Evolutionary conservation across 2,113 vertebrate species (phyloP), one percentile per base, ranked within the genome.

Genomic region (Pterocles gutturalis): DNA sequence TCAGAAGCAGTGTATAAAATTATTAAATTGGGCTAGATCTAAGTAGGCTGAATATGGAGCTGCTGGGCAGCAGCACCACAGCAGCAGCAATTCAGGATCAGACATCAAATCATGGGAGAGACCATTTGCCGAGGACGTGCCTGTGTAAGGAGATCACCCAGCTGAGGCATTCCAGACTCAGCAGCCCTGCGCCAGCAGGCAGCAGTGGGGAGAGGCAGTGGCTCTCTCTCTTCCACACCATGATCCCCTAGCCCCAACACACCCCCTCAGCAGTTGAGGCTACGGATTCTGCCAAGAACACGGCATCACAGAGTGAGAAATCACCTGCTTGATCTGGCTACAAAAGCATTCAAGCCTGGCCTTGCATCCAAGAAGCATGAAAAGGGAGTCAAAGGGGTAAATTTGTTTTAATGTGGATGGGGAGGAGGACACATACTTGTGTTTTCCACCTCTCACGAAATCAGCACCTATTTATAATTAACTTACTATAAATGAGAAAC

Each of bases 351-450:
- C 17, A 51, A 72, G 45, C 18, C 31, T 12, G 2, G 64, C 45
- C 46, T 10, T 48, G 49, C 17, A 53, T 20, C 41, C 41, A 57
- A 55, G 54, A 43, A 92, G 31, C 12, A 92, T 0, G 5, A 46
- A 72, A 79, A 88, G 15, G 18, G 48, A 92, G 62, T 48, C 65
- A 92, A 69, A 57, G 19, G 45, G 25, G 25, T 33, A 45, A 34
- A 65, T 13, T 12, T 70, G 13, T 26, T 86, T 62, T 65, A 53
- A 34, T 2, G 14, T 11, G 53, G 36, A 61, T 25, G 20, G 38
- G 28, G 21, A 95, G 16, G 57, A 83, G 41, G 5, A 73, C 15
- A 36, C 1, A 0, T 8, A 36, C 7, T 17, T 0, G 0, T 55
- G 34, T 70, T 83, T 88, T 89, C 51, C 19, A 36, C 8, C 20